These are phyloP conservation scores for Bufo gargarizans DNA, from an alignment of 2,113 vertebrate species.

Conservation along the genomic window DNA sequence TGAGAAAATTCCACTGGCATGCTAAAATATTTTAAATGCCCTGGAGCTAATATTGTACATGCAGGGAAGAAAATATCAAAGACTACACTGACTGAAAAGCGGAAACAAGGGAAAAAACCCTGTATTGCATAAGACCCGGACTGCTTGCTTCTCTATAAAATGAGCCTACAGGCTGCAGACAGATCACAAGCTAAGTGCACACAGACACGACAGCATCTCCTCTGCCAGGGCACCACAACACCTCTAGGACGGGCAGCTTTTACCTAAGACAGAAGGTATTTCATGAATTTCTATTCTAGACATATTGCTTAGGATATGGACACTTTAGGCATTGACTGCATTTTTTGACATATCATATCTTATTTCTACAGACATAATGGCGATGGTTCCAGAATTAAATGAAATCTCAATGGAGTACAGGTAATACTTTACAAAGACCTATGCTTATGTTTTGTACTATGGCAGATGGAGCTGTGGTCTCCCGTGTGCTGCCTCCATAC, in stretches of 20 bases:
- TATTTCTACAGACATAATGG: slow-evolving; percentile 27
- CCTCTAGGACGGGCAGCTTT: background rate
- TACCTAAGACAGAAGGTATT: background rate
- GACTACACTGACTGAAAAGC: background rate
- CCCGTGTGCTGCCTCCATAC: too few species aligned
- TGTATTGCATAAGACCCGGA: background rate
- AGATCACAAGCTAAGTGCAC: background rate
- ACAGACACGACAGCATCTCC: background rate
- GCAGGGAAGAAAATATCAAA: background rate
- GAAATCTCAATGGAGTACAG: slow-evolving; percentile 39
- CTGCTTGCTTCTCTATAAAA: background rate
- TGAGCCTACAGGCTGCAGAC: background rate
- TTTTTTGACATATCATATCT: background rate
- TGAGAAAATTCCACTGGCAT: background rate
- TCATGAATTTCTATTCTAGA: background rate
- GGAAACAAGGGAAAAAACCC: background rate
- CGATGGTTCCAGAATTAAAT: slow-evolving; percentile 34
- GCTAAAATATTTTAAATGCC: background rate
- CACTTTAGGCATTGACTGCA: background rate
- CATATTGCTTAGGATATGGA: background rate
- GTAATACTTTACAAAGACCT: slow-evolving; percentile 4
- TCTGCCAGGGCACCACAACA: too few species aligned
- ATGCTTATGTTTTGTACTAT: background rate
- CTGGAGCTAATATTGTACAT: background rate
- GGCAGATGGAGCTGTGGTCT: too few species aligned